phyloP scores from a whole-genome alignment of 2,113 vertebrate genomes.

The Petrocephalus microphthalmus region DNA sequence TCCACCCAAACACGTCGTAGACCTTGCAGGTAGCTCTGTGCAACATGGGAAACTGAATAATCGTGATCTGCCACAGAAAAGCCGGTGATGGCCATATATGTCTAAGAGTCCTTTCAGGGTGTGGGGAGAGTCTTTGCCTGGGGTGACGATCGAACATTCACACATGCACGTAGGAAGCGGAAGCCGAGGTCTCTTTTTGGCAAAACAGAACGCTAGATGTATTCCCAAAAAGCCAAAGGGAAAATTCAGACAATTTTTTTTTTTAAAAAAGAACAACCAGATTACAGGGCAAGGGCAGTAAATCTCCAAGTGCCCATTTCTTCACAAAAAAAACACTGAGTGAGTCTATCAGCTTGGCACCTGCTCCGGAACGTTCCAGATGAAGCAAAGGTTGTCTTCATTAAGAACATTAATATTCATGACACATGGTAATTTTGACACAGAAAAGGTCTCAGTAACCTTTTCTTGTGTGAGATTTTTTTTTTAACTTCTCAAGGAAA shows the following conservation, averaged over 20 bases:
- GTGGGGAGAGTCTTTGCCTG: background rate
- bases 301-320: conserved; percentile 60
- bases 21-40: background rate
- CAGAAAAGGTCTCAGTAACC: conserved; percentile 99
- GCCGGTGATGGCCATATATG: background rate
- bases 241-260: background rate
- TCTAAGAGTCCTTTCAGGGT: background rate
- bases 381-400: conserved; percentile 99
- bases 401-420: conserved; percentile 99
- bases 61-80: conserved; percentile 8
- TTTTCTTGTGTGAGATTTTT: conserved; percentile 98
- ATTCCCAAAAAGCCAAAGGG: background rate
- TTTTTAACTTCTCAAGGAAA: conserved; percentile 99
- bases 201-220: background rate
- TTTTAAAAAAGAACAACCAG: background rate
- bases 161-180: background rate
- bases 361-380: conserved; percentile 95
- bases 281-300: conserved; percentile 45
- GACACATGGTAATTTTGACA: conserved; percentile 99
- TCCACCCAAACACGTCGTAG: background rate
- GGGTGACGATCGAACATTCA: background rate
- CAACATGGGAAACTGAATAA: background rate
- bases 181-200: background rate
- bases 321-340: conserved; percentile 62
- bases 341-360: conserved; percentile 85